Evolutionary conservation across 2,888 invertebrate genomes (phyloP).

Genomic region (Lucinisca nassula): DNA sequence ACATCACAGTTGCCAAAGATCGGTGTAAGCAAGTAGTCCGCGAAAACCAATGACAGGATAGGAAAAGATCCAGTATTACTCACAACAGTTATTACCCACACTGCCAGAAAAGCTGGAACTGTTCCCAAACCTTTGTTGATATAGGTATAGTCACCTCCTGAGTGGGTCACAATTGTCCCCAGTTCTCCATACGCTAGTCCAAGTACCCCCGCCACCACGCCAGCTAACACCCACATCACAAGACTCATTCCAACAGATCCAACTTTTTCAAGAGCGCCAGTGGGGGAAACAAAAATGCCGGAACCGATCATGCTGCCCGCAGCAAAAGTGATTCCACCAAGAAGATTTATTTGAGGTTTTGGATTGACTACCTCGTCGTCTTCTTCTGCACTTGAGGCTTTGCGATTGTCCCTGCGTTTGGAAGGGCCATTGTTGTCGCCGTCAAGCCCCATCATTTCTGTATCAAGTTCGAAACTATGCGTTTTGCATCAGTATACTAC

Average conservation of each 20-base stretch:
- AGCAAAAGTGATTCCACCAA: not conserved
- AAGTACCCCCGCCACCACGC: slow-evolving; percentile 28
- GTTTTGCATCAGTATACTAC: too few relatives aligned
- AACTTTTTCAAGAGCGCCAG: not conserved
- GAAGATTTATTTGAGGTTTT: not conserved
- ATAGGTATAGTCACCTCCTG: slow-evolving; percentile 58
- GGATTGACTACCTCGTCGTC: slow-evolving; percentile 16
- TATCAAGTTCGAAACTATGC: too few relatives aligned
- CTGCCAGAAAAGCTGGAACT: slow-evolving; percentile 37
- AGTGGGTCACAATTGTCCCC: slow-evolving; percentile 43
- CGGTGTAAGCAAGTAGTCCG: slow-evolving; percentile 48
- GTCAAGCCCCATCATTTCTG: not conserved
- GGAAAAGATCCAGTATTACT: slow-evolving; percentile 32
- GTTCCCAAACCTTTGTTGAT: slow-evolving; percentile 41
- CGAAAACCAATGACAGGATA: slow-evolving; percentile 48
- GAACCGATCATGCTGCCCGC: slow-evolving; percentile 9
- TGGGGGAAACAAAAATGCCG: slow-evolving; percentile 9
- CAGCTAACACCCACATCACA: slow-evolving; percentile 43
- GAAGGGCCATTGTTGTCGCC: not conserved
- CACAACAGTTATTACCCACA: slow-evolving; percentile 39
- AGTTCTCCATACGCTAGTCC: slow-evolving; percentile 60
- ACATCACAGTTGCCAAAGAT: slow-evolving; percentile 33
- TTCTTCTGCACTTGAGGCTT: not conserved
- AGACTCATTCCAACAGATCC: slow-evolving; percentile 34
- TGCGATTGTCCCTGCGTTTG: not conserved